Conservation (phyloP, 2,888 invertebrate species). For the Bruchidius siliquastri region DNA sequence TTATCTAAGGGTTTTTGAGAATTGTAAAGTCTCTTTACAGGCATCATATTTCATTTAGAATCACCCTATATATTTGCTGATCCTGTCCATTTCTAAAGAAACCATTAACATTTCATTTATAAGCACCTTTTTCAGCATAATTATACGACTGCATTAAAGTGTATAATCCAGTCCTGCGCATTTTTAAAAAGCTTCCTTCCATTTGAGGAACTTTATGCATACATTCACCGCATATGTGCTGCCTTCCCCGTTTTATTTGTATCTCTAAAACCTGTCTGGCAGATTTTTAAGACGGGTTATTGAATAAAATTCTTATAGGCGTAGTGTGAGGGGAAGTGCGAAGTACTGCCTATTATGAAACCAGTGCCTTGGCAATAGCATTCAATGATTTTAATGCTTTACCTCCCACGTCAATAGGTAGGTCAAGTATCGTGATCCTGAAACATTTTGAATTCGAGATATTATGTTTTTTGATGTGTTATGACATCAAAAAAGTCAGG, state of each 20-base stretch:
- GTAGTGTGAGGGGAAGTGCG: neutral
- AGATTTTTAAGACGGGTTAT: neutral
- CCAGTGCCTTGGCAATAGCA: too few species aligned
- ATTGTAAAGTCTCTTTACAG: too few species aligned
- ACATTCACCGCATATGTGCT: neutral
- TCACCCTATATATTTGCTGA: neutral
- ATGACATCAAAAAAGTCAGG: too few species aligned
- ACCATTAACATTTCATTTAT: neutral
- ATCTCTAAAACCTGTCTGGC: neutral
- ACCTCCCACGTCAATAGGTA: too few species aligned
- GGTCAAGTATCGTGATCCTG: too few species aligned
- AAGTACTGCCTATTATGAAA: neutral
- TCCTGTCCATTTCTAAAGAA: neutral
- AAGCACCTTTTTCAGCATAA: neutral
- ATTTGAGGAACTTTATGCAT: neutral
- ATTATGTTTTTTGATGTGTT: too few species aligned
- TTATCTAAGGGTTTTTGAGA: too few species aligned
- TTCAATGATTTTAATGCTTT: too few species aligned
- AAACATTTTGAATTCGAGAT: too few species aligned
- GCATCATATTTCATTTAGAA: too few species aligned
- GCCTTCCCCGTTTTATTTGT: neutral
- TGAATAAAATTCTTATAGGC: neutral
- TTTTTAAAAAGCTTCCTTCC: neutral
- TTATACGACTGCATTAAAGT: neutral
- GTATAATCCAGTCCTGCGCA: neutral